Evolutionary conservation across 2,113 vertebrate genomes (phyloP).

Genomic region (Pristiophorus japonicus): DNA sequence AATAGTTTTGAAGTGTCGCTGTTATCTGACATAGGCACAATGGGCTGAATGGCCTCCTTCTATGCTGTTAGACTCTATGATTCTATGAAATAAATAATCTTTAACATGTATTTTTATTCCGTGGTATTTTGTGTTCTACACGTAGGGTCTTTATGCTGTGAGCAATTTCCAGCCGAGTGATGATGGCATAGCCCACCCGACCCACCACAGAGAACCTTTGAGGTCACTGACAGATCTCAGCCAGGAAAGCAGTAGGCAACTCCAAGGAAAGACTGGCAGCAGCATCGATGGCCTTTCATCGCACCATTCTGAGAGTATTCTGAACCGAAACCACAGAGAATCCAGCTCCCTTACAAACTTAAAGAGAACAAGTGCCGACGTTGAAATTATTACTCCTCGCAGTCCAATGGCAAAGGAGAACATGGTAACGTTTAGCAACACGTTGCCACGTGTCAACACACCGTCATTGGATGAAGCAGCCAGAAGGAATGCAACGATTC

Average conservation of each 20-base stretch:
- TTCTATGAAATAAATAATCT: neutral
- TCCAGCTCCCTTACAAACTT: conserved; percentile 67
- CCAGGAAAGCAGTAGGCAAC: conserved; percentile 73
- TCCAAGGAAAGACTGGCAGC: conserved; percentile 74
- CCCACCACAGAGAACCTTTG: conserved; percentile 59
- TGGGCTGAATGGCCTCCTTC: neutral
- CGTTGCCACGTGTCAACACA: conserved; percentile 83
- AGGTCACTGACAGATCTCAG: conserved; percentile 77
- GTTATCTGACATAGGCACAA: neutral
- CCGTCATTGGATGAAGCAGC: conserved; percentile 76
- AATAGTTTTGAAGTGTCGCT: neutral
- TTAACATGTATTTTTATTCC: neutral
- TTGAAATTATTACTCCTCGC: conserved; percentile 82
- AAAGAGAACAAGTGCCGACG: conserved; percentile 77
- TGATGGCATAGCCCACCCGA: conserved; percentile 56
- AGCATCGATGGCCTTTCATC: conserved; percentile 62
- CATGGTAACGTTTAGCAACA: conserved; percentile 95
- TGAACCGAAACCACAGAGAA: conserved; percentile 74
- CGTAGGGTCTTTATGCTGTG: conserved; percentile 83
- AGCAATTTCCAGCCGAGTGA: conserved; percentile 89
- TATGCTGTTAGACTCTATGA: neutral
- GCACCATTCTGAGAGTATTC: conserved; percentile 70
- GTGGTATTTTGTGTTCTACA: conserved; percentile 44
- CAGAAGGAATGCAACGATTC: conserved; percentile 77
- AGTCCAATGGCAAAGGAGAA: conserved; percentile 84